Conservation (phyloP, 2,797 vertebrate species). For the Phataginus tetradactyla region DNA sequence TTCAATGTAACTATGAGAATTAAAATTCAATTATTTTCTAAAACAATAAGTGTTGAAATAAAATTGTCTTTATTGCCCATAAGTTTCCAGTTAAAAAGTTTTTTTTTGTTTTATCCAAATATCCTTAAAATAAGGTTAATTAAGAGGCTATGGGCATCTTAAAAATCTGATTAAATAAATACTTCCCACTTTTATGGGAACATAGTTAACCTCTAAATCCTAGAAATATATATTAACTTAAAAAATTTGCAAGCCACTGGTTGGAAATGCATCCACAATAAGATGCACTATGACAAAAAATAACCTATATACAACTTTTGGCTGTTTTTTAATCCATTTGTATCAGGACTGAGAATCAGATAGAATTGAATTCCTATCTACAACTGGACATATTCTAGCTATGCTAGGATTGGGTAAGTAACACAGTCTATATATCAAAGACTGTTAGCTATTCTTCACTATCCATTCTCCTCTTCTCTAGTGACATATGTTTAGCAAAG, state of each 20-base stretch:
- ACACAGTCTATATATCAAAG: not conserved
- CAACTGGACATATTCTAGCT: not conserved
- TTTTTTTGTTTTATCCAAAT: conserved; percentile 8
- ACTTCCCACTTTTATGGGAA: not conserved
- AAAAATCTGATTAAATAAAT: not conserved
- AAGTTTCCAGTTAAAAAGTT: not conserved
- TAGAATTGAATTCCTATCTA: not conserved
- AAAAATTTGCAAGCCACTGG: not conserved
- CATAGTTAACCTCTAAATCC: not conserved
- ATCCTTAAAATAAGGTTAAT: not conserved
- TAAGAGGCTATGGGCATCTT: not conserved
- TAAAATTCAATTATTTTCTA: not conserved
- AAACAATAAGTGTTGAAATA: not conserved
- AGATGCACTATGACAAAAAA: not conserved
- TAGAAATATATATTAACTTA: not conserved
- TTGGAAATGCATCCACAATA: not conserved
- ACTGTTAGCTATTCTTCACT: not conserved
- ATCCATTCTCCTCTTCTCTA: not conserved
- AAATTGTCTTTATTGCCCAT: not conserved
- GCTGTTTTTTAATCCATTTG: not conserved
- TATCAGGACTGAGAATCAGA: not conserved
- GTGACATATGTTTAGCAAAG: not conserved
- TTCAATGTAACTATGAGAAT: not conserved
- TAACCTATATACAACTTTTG: not conserved
- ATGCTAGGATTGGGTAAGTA: not conserved